Evolutionary conservation across 2,113 vertebrate species (phyloP).

Genomic region (Mus musculus): DNA sequence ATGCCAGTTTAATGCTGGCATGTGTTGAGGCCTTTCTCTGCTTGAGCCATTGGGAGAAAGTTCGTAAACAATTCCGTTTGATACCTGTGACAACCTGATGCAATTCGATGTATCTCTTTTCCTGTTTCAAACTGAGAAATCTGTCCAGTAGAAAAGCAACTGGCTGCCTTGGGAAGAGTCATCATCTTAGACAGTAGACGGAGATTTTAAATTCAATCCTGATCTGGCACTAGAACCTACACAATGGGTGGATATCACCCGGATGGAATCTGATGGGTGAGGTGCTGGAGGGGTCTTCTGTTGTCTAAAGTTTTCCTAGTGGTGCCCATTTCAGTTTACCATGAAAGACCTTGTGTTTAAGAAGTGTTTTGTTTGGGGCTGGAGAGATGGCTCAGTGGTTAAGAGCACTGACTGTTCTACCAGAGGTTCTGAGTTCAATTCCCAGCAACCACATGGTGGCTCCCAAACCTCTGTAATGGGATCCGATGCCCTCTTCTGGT

Average conservation of each 20-base stretch:
- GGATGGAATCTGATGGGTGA: background rate
- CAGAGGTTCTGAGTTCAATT: no score
- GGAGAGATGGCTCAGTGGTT: no score
- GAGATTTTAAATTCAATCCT: background rate
- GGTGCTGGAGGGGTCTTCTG: no score
- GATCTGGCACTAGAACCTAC: background rate
- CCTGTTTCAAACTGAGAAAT: background rate
- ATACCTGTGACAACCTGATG: background rate
- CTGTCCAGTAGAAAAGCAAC: conserved; percentile 13
- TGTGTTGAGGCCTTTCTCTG: background rate
- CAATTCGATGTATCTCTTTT: background rate
- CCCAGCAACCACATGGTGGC: no score
- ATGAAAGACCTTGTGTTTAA: background rate
- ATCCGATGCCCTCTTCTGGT: no score
- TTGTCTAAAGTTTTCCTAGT: background rate
- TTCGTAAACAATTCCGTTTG: conserved; percentile 17
- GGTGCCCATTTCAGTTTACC: background rate
- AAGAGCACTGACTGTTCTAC: no score
- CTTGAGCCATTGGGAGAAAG: background rate
- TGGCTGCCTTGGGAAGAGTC: background rate
- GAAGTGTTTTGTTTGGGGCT: background rate
- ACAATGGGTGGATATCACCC: background rate
- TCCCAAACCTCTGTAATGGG: no score
- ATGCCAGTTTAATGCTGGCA: background rate
- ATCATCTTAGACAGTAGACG: background rate